Percentiles rank a stretch among this genome's conserved stretches.
Conservation (phyloP, 2,113 vertebrate genomes). For the Leucoraja erinaceus region DNA sequence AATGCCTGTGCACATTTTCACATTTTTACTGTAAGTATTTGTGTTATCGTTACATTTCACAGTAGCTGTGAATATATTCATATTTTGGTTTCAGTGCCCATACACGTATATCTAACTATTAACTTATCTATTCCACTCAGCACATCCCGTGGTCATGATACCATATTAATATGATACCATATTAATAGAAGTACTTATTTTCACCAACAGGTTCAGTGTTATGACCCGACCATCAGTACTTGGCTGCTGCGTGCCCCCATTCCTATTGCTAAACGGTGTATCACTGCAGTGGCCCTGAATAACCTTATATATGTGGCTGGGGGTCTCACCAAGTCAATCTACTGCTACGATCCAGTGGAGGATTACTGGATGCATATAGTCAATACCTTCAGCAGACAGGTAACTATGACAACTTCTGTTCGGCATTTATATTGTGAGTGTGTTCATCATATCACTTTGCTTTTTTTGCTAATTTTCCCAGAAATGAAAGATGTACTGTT, state of each 20-base stretch:
- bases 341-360: slow-evolving; percentile 89
- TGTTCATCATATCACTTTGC: neutral
- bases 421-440: neutral
- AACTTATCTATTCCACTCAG: neutral
- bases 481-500: neutral
- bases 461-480: neutral
- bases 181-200: too few species aligned
- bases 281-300: slow-evolving; percentile 90
- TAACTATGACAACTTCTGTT: slow-evolving; percentile 47
- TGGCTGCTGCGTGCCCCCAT: slow-evolving; percentile 92
- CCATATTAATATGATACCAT: too few species aligned
- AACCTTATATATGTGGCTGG: slow-evolving; percentile 94
- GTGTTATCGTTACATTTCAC: neutral
- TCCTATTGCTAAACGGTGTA: slow-evolving; percentile 93
- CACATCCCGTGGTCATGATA: too few species aligned
- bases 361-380: slow-evolving; percentile 97
- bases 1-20: neutral
- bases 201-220: slow-evolving; percentile 84
- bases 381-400: slow-evolving; percentile 92
- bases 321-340: slow-evolving; percentile 89
- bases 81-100: neutral
- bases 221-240: slow-evolving; percentile 78
- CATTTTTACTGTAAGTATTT: neutral
- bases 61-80: neutral
- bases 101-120: neutral